Evolutionary conservation across 2,113 vertebrate species (phyloP), one percentile per base, ranked within the genome.

Genomic region (Stercorarius parasiticus): DNA sequence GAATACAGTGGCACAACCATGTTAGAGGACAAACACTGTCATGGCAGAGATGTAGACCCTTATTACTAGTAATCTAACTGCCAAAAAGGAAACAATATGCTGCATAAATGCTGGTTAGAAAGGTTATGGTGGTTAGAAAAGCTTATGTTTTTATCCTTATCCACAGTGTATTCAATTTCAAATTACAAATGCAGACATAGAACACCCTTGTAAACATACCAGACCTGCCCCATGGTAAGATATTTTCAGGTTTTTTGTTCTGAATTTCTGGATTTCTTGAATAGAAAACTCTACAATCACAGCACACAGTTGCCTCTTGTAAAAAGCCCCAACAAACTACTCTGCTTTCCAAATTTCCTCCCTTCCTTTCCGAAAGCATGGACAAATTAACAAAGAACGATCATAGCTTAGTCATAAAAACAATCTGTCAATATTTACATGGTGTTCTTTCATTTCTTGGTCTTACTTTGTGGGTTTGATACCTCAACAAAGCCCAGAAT

Each of bases 321-420:
- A 71, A 56, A 91, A 61, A 82, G 15, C 17, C 5, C 32, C 47
- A 56, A 18, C 14, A 26, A 34, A 89, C 34, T 83, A 74, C 36
- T 74, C 40, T 59, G 61, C 86, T 95, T 86, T 95, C 91, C 69
- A 88, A 89, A 85, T 71, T 90, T 93, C 58, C 40, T 95, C 69
- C 38, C 55, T 82, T 81, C 66, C 22, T 91, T 93, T 95, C 83
- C 85, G 95, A 93, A 96, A 90, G 50, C 69, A 71, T 3, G 95
- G 59, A 82, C 86, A 94, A 95, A 95, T 94, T 89, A 95, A 78
- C 22, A 11, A 82, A 91, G 77, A 74, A 84, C 56, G 72, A 92
- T 90, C 52, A 94, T 11, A 89, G 69, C 49, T 81, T 87, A 91
- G 65, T 95, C 83, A 87, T 86, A 81, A 95, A 95, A 95, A 67